Conservation (phyloP, 1,140 invertebrate species). For the Heliconius congener region DNA sequence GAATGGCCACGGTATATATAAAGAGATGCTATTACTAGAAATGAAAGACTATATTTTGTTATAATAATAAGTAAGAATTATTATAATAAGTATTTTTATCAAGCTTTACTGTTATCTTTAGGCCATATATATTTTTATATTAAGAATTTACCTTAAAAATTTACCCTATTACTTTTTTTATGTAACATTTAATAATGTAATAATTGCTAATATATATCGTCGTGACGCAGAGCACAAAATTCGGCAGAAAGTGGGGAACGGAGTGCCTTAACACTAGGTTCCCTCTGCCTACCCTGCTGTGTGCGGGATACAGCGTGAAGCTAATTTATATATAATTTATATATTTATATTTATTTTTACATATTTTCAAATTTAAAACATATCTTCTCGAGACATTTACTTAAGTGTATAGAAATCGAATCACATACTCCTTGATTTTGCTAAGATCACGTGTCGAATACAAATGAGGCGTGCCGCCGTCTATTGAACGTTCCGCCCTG, state of each 20-base stretch:
- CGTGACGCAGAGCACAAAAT: too few relatives aligned
- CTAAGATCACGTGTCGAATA: conserved; percentile 65
- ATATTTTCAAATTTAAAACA: neutral
- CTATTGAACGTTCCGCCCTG: conserved; percentile 41
- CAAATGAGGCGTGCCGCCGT: conserved; percentile 56
- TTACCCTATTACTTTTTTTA: too few relatives aligned
- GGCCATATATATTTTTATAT: too few relatives aligned
- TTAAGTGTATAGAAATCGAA: conserved; percentile 72
- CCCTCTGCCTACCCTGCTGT: too few relatives aligned
- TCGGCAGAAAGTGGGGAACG: too few relatives aligned
- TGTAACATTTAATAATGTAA: too few relatives aligned
- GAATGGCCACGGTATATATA: conserved; percentile 47
- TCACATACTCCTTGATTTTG: conserved; percentile 80
- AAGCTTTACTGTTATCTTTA: too few relatives aligned
- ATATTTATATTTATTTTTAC: neutral
- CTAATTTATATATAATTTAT: too few relatives aligned
- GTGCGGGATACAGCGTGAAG: too few relatives aligned
- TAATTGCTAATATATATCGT: neutral
- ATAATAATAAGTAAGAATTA: neutral
- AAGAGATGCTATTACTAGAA: conserved; percentile 42
- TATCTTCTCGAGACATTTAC: conserved; percentile 1
- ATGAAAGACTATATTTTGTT: neutral
- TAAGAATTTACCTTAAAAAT: too few relatives aligned
- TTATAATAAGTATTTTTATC: neutral
- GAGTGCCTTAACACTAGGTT: too few relatives aligned